Evolutionary conservation across 2,888 invertebrate genomes (phyloP).

Genomic region (Norana najaformis): DNA sequence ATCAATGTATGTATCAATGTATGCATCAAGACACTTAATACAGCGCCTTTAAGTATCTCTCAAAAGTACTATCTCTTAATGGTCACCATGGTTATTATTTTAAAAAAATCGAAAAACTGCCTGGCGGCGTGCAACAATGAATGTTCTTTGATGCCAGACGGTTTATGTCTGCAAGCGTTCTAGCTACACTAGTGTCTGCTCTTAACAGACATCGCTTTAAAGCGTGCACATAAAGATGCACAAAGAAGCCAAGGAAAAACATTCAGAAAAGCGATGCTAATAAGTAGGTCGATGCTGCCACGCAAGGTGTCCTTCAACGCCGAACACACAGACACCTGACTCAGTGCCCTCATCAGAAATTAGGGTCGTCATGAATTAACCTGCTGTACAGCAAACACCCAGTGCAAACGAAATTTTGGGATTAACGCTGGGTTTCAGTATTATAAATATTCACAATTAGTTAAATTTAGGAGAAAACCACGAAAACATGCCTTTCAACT

Average conservation of each 20-base stretch:
- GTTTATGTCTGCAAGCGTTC: neutral
- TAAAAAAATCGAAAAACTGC: neutral
- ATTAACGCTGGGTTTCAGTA: neutral
- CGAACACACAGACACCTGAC: no score
- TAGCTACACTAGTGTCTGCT: neutral
- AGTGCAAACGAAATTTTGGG: neutral
- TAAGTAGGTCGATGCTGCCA: neutral
- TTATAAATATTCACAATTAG: neutral
- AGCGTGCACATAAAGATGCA: neutral
- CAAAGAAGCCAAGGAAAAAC: neutral
- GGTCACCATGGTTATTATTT: neutral
- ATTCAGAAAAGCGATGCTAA: neutral
- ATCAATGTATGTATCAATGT: no score
- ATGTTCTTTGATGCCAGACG: no score
- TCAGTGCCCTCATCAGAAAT: neutral
- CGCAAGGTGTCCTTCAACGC: neutral
- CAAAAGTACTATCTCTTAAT: neutral
- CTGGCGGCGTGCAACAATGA: neutral
- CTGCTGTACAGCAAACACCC: neutral
- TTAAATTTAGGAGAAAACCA: neutral
- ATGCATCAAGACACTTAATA: no score
- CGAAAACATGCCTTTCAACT: neutral
- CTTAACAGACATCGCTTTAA: neutral
- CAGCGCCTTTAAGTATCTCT: no score
- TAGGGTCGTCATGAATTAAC: no score